Base-by-base conservation (phyloP, 2,113 vertebrate genomes). In the Ctenomys sociabilis region DNA sequence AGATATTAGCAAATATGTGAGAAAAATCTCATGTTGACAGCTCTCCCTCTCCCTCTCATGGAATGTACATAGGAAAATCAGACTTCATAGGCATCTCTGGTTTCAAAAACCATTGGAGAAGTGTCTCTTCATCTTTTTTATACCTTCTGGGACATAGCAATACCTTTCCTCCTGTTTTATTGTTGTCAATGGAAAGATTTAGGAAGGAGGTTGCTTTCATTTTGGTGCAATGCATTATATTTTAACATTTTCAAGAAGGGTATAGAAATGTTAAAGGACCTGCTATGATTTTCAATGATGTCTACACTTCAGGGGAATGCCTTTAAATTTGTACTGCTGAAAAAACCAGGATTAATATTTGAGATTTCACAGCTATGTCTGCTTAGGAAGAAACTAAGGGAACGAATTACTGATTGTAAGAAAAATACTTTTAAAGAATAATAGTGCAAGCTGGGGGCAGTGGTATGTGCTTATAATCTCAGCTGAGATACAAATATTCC, bases 1-100 rank as follows among this genome's bases (percentile, higher is more conserved):
- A 90, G 61, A 87, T 89, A 94, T 93, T 81, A 82, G 90, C 80
- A 32, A 88, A 87, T 26, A 22, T 61, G 37, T 77, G 57, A 90
- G 43, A 88, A 86, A 92, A 73, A 63, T 81, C 59, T 95, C 77
- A 16, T 22, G 21, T 32, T 49, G 35, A 66, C 32, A 68, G 43
- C 40, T 49, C 68, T 57, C 28, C 45, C 64, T 70, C 68, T 92
- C 1, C 11, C 26, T 88, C 24, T 89, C 45, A 14, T 22, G 4
- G 12, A 4, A 32, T 52, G 66, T 40, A 57, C 28, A n/a, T 73
- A 90, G 52, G 89, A 63, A 91, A 57, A 66, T 86, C 77, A 84
- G 30, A 49, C 73, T 84, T 61, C 22, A 35, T 16, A 43, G 40
- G 32, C 72, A 85, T 37, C 35, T 26, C n/a, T 30, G 7, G 0